Base-by-base conservation (phyloP, 2,888 invertebrate genomes). In the Pegoplata infirma region DNA sequence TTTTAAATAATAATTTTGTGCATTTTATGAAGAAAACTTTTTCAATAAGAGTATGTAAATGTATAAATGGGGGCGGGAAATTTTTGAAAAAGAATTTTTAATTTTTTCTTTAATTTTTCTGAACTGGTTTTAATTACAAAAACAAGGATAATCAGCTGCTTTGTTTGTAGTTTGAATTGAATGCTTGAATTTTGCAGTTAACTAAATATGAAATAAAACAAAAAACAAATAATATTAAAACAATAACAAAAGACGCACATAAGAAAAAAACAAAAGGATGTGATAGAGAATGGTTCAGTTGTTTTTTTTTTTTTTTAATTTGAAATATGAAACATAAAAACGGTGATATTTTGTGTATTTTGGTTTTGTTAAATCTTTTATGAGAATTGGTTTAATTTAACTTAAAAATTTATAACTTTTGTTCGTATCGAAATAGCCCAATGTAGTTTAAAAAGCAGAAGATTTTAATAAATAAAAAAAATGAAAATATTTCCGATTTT, bases 241-340 rank as follows among this genome's bases (percentile, higher is more conserved):
- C 47, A 80, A 72, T 74, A 82, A 63, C 74, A 68, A 63, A 81
- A 81, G 61, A 73, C 59, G 59, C 66, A 76, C 64, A 64, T 63
- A 32, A 68, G 64, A 59, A 49, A 46, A 46, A 53, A 23, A 23
- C 21, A 68, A 51, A 58, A 58, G 19, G 53, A 63, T 61, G 61
- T 68, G n/a, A n/a, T n/a, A n/a, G n/a, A n/a, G n/a, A n/a, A n/a
- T n/a, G n/a, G n/a, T n/a, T n/a, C n/a, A n/a, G n/a, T n/a, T n/a
- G n/a, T n/a, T n/a, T n/a, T n/a, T n/a, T n/a, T n/a, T n/a, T n/a
- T n/a, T n/a, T n/a, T n/a, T n/a, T n/a, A n/a, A n/a, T n/a, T n/a
- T n/a, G n/a, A n/a, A n/a, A n/a, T n/a, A n/a, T n/a, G n/a, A n/a
- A n/a, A n/a, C n/a, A n/a, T n/a, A n/a, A n/a, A n/a, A n/a, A n/a